These are phyloP conservation scores for Promerops cafer DNA, from an alignment of 2,113 vertebrate species.

Conservation along the genomic window DNA sequence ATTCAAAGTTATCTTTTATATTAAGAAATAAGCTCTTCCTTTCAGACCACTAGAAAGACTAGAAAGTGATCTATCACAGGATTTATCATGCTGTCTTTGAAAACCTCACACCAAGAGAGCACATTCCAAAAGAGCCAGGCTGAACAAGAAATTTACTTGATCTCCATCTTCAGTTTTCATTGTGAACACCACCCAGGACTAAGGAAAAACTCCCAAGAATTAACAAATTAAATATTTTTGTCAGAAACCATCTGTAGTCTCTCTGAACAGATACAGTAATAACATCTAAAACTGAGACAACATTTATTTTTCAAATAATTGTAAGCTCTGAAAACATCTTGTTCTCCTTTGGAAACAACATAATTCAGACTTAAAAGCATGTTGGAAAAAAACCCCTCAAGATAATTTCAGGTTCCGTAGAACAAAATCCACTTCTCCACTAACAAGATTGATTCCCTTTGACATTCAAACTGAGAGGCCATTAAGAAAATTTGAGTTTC, in stretches of 20 bases:
- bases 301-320: neutral
- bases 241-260: neutral
- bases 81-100: neutral
- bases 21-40: slow-evolving; percentile 6
- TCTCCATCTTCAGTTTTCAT: neutral
- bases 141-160: neutral
- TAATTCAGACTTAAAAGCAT: neutral
- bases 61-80: neutral
- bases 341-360: neutral
- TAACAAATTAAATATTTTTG: slow-evolving; percentile 46
- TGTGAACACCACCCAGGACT: neutral
- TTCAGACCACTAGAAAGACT: neutral
- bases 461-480: neutral
- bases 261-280: neutral
- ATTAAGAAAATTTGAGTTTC: neutral
- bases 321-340: neutral
- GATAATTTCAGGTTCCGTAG: neutral
- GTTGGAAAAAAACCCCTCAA: neutral
- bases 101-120: neutral
- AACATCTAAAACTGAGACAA: neutral
- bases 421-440: neutral
- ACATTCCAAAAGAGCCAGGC: neutral
- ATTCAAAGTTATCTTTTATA: slow-evolving; percentile 40
- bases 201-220: neutral
- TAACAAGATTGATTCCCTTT: neutral